Base-by-base conservation (phyloP, 2,797 vertebrate species). In the Rhynchonycteris naso region DNA sequence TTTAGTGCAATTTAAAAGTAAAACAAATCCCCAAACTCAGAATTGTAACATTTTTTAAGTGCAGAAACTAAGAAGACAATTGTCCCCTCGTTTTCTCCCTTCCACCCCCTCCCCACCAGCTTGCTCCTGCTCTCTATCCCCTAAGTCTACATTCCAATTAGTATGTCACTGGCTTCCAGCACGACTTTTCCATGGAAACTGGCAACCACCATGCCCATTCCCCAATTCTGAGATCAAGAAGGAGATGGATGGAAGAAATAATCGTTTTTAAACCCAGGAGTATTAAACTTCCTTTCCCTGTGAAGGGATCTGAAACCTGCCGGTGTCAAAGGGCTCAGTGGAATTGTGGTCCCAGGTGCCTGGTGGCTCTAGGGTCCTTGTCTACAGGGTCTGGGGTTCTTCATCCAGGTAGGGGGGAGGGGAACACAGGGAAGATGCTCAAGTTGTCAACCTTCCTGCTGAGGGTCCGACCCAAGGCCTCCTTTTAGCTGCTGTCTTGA, bases 291-390 rank as follows among this genome's bases (percentile, higher is more conserved):
- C 33, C 2, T 58, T 71, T 8, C 65, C 21, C 33, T 26, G 16
- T 18, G 28, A 66, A 80, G 72, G 54, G 59, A 56, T 7, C 16
- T 38, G 52, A 81, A 61, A 35, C 24, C 13, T 7, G 30, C 2
- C 6, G 19, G 4, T 10, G 35, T 2, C 30, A 35, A 50, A 30
- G 47, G 74, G 21, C 18, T 7, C 21, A 4, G 2, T 24, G 38
- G 43, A 19, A 9, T 2, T 19, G 0, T 9, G 6, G 0, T 33
- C 11, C 52, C 5, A 52, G 26, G 1, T 0, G 30, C 26, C 54
- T 43, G 2, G 33, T 71, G 30, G 21, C 2, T 58, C 38, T 52
- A 2, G 4, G 19, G 1, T 6, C 7, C 28, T n/a, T 14, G 26
- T 47, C 28, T 35, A 0, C 26, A 5, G 52, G 30, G 21, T 0